Evolutionary conservation across 2,888 invertebrate species (phyloP).

Genomic region (Oithona nana): DNA sequence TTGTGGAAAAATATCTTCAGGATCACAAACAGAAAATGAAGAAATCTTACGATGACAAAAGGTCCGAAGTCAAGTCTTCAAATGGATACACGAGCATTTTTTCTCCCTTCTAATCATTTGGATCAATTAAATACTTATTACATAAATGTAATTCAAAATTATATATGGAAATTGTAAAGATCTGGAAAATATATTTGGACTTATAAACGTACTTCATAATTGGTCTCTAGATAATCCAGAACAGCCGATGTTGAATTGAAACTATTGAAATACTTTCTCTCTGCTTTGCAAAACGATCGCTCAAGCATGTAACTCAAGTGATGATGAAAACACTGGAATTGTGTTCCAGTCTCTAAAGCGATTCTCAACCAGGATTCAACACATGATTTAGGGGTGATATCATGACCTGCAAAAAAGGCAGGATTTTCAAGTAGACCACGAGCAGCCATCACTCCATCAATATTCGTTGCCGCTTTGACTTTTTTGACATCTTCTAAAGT

Average conservation of each 20-base stretch:
- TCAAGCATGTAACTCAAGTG: conserved; percentile 92
- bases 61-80: too few relatives aligned
- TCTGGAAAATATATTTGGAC: too few relatives aligned
- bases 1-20: too few relatives aligned
- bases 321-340: conserved; percentile 77
- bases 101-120: too few relatives aligned
- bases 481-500: conserved; percentile 46
- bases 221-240: conserved; percentile 1
- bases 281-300: conserved; percentile 38
- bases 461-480: conserved; percentile 44
- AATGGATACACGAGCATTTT: too few relatives aligned
- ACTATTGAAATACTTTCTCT: background rate
- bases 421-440: conserved; percentile 78
- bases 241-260: conserved; percentile 3
- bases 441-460: conserved; percentile 73
- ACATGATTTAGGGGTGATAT: conserved; percentile 42
- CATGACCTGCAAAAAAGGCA: conserved; percentile 55
- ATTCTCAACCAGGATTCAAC: conserved; percentile 35
- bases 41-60: too few relatives aligned
- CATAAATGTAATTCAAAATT: too few relatives aligned
- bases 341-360: conserved; percentile 39
- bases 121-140: too few relatives aligned
- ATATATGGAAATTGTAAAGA: too few relatives aligned
- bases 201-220: too few relatives aligned
- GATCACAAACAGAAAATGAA: too few relatives aligned